Percentiles rank a stretch among this genome's conserved stretches.
These are phyloP conservation scores for Neoniphon sammara DNA, from an alignment of 2,797 vertebrate species.

Conservation along the genomic window DNA sequence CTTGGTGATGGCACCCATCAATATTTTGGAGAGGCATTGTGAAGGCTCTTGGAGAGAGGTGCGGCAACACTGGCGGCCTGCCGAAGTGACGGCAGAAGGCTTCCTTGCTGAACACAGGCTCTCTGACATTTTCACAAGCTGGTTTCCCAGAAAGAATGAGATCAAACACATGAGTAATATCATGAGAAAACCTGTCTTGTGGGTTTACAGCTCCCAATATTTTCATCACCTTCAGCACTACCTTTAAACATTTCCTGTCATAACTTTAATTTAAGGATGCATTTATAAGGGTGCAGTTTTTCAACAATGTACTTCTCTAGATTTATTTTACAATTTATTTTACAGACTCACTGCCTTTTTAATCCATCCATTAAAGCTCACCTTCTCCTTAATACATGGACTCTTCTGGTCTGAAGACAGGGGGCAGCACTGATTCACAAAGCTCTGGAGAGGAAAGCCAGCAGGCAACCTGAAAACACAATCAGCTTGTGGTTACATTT, in stretches of 20 bases:
- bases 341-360: neutral
- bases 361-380: conserved; percentile 64
- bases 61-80: conserved; percentile 70
- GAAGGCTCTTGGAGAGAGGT: neutral
- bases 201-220: neutral
- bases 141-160: conserved; percentile 27
- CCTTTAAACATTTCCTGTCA: neutral
- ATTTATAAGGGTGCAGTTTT: neutral
- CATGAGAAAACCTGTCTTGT: neutral
- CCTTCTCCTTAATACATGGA: conserved; percentile 69
- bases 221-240: conserved; percentile 10
- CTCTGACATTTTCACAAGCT: conserved; percentile 64
- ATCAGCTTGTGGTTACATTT: neutral
- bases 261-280: neutral
- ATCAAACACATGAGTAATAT: conserved; percentile 11
- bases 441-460: conserved; percentile 59
- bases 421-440: conserved; percentile 78
- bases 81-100: neutral
- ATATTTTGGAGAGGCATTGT: conserved; percentile 69
- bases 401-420: conserved; percentile 44
- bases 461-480: conserved; percentile 64
- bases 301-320: neutral
- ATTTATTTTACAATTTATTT: conserved; percentile 14
- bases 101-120: conserved; percentile 53
- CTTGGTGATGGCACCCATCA: conserved; percentile 70